Percentiles rank a stretch among this genome's conserved stretches.
Conservation (phyloP, 1,140 invertebrate species). For the Onthophagus taurus region DNA sequence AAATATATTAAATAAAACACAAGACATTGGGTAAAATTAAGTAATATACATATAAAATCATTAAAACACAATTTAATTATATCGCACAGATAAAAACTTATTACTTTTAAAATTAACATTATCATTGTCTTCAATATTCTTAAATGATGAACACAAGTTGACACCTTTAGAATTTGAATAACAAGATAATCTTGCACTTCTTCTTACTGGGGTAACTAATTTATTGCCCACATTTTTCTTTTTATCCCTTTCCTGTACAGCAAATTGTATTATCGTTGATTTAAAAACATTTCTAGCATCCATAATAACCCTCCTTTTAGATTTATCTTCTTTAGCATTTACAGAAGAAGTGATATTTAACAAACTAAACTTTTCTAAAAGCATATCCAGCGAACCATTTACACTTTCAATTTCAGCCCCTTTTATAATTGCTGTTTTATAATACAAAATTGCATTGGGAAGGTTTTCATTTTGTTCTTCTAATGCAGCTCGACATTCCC, state of each 20-base stretch:
- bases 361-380: conserved; percentile 48
- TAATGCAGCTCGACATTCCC: conserved; percentile 47
- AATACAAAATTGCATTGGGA: conserved; percentile 43
- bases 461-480: conserved; percentile 45
- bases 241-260: conserved; percentile 35
- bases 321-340: conserved; percentile 15
- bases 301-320: conserved; percentile 23
- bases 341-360: conserved; percentile 40
- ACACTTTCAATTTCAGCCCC: conserved; percentile 43
- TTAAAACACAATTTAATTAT: too few relatives aligned
- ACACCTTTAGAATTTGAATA: too few relatives aligned
- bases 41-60: too few relatives aligned
- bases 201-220: too few relatives aligned
- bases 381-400: conserved; percentile 41
- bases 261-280: conserved; percentile 47
- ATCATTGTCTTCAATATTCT: too few relatives aligned
- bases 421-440: conserved; percentile 44
- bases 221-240: too few relatives aligned
- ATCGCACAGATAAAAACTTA: too few relatives aligned
- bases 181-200: too few relatives aligned
- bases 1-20: too few relatives aligned
- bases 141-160: too few relatives aligned
- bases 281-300: conserved; percentile 48
- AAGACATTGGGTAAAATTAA: too few relatives aligned
- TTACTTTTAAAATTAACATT: too few relatives aligned